These are phyloP conservation scores for Falcaria lacertinaria DNA, from an alignment of 2,888 invertebrate species.

Conservation along the genomic window DNA sequence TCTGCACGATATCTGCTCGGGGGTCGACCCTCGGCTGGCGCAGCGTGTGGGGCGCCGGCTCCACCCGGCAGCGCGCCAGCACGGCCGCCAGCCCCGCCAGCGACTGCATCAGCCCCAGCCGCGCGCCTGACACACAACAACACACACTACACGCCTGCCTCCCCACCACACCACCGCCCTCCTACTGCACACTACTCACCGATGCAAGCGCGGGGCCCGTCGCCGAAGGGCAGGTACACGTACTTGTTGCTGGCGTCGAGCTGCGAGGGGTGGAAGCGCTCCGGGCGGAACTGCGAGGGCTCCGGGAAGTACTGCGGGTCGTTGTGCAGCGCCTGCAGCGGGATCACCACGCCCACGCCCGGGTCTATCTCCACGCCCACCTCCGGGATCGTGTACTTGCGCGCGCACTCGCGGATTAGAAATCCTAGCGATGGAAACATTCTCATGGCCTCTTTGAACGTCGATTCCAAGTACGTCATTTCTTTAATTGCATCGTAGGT, in stretches of 20 bases:
- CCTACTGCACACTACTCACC: constrained; percentile 29
- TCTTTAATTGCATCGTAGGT: constrained; percentile 49
- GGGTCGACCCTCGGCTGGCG: too few species aligned
- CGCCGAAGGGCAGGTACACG: constrained; percentile 56
- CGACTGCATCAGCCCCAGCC: constrained; percentile 57
- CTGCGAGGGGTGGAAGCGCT: constrained; percentile 42
- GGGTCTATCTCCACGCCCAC: constrained; percentile 39
- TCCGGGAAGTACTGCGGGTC: constrained; percentile 48
- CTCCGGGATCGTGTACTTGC: constrained; percentile 44
- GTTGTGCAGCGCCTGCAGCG: constrained; percentile 42
- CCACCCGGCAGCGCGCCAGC: constrained; percentile 21
- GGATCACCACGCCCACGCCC: constrained; percentile 38
- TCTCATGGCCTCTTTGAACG: constrained; percentile 48
- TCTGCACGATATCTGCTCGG: too few species aligned
- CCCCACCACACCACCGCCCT: too few species aligned
- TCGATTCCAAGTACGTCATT: constrained; percentile 47
- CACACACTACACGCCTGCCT: constrained; percentile 1
- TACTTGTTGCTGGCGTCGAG: constrained; percentile 31
- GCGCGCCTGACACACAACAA: constrained; percentile 35
- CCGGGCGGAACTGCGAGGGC: constrained; percentile 46
- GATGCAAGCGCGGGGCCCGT: constrained; percentile 56
- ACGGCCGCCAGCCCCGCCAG: constrained; percentile 35
- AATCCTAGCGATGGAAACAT: constrained; percentile 56
- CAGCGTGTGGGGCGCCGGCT: too few species aligned
- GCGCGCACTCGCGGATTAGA: constrained; percentile 36